Percentiles rank a stretch among this genome's conserved stretches.
Conservation (phyloP, 1,140 invertebrate species). For the Lasaia peninsularis region DNA sequence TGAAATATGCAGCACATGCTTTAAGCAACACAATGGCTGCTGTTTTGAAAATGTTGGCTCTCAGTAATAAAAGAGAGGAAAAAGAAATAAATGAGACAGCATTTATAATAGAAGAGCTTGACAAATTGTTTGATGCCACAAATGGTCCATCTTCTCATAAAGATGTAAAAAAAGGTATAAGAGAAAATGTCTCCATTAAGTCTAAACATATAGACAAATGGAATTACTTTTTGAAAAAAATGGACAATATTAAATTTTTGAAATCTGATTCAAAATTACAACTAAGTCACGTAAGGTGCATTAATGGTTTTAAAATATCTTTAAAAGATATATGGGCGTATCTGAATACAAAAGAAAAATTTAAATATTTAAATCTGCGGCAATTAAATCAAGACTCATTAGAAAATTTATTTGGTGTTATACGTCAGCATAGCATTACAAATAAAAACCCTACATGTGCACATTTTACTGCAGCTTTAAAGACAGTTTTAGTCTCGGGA, state of each 20-base stretch:
- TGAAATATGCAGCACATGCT: constrained; percentile 6
- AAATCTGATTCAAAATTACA: no score
- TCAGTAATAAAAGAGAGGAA: not conserved
- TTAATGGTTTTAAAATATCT: no score
- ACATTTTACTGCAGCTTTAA: constrained; percentile 1
- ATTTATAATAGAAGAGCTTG: no score
- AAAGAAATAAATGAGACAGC: not conserved
- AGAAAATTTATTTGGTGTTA: constrained; percentile 4
- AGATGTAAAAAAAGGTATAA: no score
- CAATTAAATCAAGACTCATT: not conserved
- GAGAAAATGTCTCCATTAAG: no score
- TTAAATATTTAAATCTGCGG: not conserved
- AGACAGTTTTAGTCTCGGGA: not conserved
- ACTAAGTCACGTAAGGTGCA: no score
- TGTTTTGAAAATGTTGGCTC: constrained; percentile 3
- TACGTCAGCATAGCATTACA: not conserved
- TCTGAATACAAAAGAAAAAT: not conserved
- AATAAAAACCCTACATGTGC: constrained; percentile 2
- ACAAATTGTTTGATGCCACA: no score
- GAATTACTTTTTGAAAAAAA: no score
- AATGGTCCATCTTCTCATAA: no score
- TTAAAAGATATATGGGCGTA: not conserved
- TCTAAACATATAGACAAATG: no score
- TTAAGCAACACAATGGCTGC: constrained; percentile 11
- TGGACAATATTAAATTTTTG: no score